phyloP scores from a whole-genome alignment of 1,140 invertebrate species.

The Eriocheir sinensis region DNA sequence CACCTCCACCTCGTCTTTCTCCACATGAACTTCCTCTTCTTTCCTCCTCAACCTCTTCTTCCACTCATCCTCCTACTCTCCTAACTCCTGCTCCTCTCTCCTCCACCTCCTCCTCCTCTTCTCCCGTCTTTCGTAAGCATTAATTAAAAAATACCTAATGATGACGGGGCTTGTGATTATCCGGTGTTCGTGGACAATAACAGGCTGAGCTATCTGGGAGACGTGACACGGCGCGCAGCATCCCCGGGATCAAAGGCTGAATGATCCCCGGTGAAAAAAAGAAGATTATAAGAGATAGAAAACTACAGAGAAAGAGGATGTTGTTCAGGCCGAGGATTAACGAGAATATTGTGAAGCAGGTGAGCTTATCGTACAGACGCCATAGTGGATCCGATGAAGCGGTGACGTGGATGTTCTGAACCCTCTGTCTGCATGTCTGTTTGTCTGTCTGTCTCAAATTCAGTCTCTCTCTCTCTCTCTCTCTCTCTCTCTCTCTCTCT shows the following conservation, averaged over 20 bases:
- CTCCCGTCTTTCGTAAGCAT: background rate
- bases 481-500: too few relatives aligned
- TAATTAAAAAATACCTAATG: constrained; percentile 17
- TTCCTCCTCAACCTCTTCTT: background rate
- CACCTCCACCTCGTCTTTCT: too few relatives aligned
- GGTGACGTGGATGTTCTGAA: background rate
- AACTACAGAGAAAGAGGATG: too few relatives aligned
- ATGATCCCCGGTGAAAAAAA: background rate
- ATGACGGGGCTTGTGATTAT: background rate
- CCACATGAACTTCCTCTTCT: background rate
- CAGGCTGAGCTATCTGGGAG: constrained; percentile 5
- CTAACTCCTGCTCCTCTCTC: too few relatives aligned
- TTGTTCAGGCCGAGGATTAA: too few relatives aligned
- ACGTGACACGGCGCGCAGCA: background rate
- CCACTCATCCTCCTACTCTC: too few relatives aligned
- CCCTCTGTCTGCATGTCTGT: background rate
- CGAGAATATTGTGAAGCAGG: too few relatives aligned
- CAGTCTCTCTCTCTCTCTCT: too few relatives aligned
- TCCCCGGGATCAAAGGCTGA: background rate
- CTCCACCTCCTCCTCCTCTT: too few relatives aligned
- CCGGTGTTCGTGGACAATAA: constrained; percentile 1
- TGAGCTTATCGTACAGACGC: too few relatives aligned
- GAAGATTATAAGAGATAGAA: background rate
- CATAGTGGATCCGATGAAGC: too few relatives aligned
- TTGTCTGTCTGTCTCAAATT: too few relatives aligned